Evolutionary conservation across 2,113 vertebrate genomes (phyloP).

Genomic region (Prionailurus bengalensis): DNA sequence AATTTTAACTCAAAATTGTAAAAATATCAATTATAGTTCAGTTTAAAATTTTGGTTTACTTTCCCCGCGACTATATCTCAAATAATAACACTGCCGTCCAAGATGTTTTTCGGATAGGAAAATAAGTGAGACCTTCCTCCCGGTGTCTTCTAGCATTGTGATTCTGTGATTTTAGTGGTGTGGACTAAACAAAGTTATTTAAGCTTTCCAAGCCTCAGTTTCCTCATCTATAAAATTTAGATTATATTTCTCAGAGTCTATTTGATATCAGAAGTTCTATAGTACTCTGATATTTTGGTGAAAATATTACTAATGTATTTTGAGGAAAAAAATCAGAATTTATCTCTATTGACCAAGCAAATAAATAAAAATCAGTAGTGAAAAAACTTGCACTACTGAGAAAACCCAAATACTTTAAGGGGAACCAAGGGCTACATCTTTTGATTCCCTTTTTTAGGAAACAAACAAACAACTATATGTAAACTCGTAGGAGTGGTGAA

Average conservation of each 20-base stretch:
- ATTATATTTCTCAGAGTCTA: background rate
- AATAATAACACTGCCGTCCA: background rate
- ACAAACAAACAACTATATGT: background rate
- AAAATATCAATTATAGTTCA: background rate
- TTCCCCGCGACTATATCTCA: background rate
- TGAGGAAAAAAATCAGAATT: background rate
- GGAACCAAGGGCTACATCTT: background rate
- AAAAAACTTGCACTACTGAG: background rate
- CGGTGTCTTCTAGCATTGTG: background rate
- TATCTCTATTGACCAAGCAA: background rate
- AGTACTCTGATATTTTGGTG: background rate
- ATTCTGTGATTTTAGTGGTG: background rate
- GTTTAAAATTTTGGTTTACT: background rate
- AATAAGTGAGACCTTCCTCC: background rate
- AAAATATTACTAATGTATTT: background rate
- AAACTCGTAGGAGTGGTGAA: background rate
- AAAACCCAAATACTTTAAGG: background rate
- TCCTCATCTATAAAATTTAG: background rate
- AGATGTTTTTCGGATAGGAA: background rate
- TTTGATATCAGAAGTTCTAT: background rate
- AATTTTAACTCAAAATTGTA: background rate
- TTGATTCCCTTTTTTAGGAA: background rate
- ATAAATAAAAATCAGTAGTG: background rate
- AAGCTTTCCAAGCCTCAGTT: background rate
- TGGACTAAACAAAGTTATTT: background rate